Base-by-base conservation (phyloP, 2,113 vertebrate genomes). In the Antechinus stuartii region DNA sequence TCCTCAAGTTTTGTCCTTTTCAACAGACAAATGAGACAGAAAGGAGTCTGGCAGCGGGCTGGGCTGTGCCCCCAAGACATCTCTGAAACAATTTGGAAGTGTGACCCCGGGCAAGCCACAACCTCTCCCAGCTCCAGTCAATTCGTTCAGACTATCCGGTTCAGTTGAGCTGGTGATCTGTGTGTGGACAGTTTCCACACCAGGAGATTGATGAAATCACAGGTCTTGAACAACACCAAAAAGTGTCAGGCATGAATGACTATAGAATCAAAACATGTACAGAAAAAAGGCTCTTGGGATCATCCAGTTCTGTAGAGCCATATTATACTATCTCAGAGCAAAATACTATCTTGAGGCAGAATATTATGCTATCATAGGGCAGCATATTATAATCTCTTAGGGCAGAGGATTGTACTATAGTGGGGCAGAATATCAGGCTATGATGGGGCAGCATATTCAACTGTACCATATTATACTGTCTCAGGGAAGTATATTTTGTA, bases 141-240 rank as follows among this genome's bases (percentile, higher is more conserved):
- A 42, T 42, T 84, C 68, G 2, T 42, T 84, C 35, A 84, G 68
- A 42, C 68, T 84, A 84, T n/a, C 7, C 42, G 68, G 68, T 84
- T 84, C 68, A 42, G n/a, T 2, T 22, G 68, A 42, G 16, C 2
- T 22, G 68, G n/a, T 42, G 68, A 42, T 84, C 16, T 84, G 19
- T 8, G 35, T 84, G 68, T 84, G 68, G 68, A 84, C 68, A 84
- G 68, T 42, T 42, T 84, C 68, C 68, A 84, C 68, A 84, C 68
- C n/a, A 84, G 68, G n/a, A 84, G 68, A 84, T 84, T 84, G 68
- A 84, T 84, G 68, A 84, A 84, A 84, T 84, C 68, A 84, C 68
- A 84, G 68, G 68, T 84, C 68, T 84, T 84, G n/a, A 84, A 84
- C n/a, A 84, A 84, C 68, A 84, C n/a, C n/a, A 42, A 84, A n/a